These are phyloP conservation scores for Cynocephalus volans DNA, from an alignment of 2,113 vertebrate genomes.

Conservation along the genomic window DNA sequence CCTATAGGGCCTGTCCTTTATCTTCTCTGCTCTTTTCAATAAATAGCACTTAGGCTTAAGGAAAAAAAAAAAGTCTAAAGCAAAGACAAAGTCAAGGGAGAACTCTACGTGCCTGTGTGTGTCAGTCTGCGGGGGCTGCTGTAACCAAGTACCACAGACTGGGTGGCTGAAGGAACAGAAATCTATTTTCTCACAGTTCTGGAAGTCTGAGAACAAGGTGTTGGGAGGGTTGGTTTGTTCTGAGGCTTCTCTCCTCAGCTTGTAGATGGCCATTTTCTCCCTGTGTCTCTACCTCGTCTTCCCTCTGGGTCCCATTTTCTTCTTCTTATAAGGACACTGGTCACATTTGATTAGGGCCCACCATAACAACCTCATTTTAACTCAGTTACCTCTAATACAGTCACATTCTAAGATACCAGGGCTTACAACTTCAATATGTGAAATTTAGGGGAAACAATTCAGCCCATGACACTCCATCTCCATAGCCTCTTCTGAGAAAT, in stretches of 20 bases:
- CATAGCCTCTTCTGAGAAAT: neutral
- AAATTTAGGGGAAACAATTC: neutral
- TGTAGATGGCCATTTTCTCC: neutral
- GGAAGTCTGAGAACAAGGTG: neutral
- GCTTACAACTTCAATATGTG: neutral
- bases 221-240: neutral
- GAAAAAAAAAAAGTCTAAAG: neutral
- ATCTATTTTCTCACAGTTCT: neutral
- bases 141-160: neutral
- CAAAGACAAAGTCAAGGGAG: neutral
- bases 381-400: too few species aligned
- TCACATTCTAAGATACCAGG: neutral
- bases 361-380: too few species aligned
- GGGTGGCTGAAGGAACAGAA: neutral
- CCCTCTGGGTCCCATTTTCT: neutral
- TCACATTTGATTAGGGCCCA: neutral
- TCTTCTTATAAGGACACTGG: neutral
- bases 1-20: neutral
- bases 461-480: too few species aligned
- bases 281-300: accelerated
- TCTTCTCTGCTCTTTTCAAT: neutral
- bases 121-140: too few species aligned
- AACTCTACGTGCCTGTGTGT: neutral
- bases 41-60: neutral
- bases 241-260: neutral